These are phyloP conservation scores for Sturmia bella DNA, from an alignment of 2,888 invertebrate species.

Conservation along the genomic window DNA sequence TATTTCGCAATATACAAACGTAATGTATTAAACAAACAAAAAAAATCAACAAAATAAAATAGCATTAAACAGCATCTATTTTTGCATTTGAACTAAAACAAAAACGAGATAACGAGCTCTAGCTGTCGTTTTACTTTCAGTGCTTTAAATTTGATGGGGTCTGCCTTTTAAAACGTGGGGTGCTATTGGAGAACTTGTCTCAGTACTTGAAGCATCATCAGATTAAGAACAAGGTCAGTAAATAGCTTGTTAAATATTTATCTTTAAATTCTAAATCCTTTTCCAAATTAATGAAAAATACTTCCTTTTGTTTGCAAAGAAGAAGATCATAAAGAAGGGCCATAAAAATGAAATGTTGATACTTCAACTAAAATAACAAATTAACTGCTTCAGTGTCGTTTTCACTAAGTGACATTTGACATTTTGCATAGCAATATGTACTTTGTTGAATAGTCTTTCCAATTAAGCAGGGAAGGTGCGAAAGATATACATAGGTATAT, in stretches of 20 bases:
- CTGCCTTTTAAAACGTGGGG: not conserved
- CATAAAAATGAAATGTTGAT: no score
- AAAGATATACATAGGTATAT: no score
- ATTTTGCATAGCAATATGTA: no score
- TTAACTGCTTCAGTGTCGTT: no score
- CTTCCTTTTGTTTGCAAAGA: not conserved
- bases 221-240: constrained; percentile 34
- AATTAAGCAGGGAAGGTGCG: no score
- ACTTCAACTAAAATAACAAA: no score
- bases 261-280: not conserved
- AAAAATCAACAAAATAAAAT: not conserved
- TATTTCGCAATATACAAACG: constrained; percentile 6
- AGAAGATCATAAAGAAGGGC: no score
- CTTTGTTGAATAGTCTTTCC: no score
- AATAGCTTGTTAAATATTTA: constrained; percentile 27
- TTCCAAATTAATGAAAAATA: not conserved
- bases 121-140: constrained; percentile 23
- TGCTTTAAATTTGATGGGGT: constrained; percentile 13
- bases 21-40: not conserved
- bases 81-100: constrained; percentile 2
- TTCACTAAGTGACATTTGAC: no score
- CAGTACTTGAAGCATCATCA: not conserved
- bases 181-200: constrained; percentile 18
- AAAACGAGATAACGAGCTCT: constrained; percentile 4
- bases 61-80: constrained; percentile 10